These are phyloP conservation scores for Antedon bifida DNA, from an alignment of 35 echinoderm and acorn worm genomes.

Conservation along the genomic window DNA sequence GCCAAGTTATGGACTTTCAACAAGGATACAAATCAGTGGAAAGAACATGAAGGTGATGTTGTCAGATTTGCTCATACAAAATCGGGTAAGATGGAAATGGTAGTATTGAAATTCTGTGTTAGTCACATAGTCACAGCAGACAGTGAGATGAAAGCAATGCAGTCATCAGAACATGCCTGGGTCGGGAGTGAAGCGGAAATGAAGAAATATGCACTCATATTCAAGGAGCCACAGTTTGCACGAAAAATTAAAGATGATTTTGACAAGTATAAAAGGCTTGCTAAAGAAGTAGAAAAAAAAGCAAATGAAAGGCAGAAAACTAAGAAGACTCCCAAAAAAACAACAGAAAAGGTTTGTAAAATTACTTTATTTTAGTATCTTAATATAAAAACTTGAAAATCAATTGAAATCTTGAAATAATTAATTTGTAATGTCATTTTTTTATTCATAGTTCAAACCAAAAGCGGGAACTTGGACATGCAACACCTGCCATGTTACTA, in stretches of 20 bases:
- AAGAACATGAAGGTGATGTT: conserved; percentile 54
- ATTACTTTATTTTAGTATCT: no score
- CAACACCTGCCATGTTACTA: not conserved
- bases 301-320: not conserved
- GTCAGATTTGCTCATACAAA: conserved; percentile 40
- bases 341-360: not conserved
- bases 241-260: conserved; percentile 29
- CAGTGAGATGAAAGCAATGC: conserved; percentile 40
- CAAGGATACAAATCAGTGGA: conserved; percentile 28
- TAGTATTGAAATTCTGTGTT: conserved; percentile 58
- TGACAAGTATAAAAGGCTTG: conserved; percentile 22
- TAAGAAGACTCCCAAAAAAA: not conserved
- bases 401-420: no score
- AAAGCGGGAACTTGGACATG: conserved; percentile 8
- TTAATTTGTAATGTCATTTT: no score
- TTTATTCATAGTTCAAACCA: conserved; percentile 12
- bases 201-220: conserved; percentile 68
- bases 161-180: conserved; percentile 50
- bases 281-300: not conserved
- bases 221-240: conserved; percentile 39
- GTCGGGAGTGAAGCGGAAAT: conserved; percentile 38
- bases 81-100: conserved; percentile 19
- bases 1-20: conserved; percentile 42
- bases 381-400: no score
- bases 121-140: conserved; percentile 55